These are phyloP conservation scores for Aradophagus sp. DNA, from an alignment of 1,140 invertebrate genomes.

Conservation along the genomic window DNA sequence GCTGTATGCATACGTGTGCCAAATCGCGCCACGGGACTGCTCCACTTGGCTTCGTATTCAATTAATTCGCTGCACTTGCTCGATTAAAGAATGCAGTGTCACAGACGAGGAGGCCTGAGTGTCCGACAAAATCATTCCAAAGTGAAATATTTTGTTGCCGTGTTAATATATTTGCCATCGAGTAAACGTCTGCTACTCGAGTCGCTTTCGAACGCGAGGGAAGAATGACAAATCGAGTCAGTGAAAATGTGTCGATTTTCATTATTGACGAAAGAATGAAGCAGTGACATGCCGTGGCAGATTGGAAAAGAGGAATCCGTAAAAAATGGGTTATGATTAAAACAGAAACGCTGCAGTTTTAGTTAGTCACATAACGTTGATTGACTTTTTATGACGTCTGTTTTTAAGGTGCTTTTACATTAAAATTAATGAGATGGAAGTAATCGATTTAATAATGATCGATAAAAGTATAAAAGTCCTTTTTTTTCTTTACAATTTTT, in stretches of 20 bases:
- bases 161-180: constrained; percentile 34
- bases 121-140: constrained; percentile 28
- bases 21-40: constrained; percentile 36
- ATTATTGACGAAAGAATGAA: constrained; percentile 14
- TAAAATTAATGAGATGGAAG: no score
- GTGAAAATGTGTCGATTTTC: constrained; percentile 21
- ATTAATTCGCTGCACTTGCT: constrained; percentile 40
- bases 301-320: no score
- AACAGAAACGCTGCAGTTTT: no score
- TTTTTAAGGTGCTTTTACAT: no score
- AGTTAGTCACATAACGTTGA: no score
- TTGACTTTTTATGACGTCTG: no score
- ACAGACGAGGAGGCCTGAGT: constrained; percentile 28
- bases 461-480: no score
- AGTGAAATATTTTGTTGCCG: constrained; percentile 42
- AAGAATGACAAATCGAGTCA: neutral
- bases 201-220: constrained; percentile 12
- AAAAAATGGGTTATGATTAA: no score
- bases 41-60: constrained; percentile 43
- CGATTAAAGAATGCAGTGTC: constrained; percentile 39
- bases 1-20: neutral
- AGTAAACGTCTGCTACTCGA: constrained; percentile 12
- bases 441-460: no score
- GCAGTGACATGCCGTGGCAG: no score
- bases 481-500: no score